Percentiles rank a stretch among this genome's conserved stretches.
Evolutionary conservation across 2,113 vertebrate species (phyloP).

Genomic region (Vulpes ferrilata): DNA sequence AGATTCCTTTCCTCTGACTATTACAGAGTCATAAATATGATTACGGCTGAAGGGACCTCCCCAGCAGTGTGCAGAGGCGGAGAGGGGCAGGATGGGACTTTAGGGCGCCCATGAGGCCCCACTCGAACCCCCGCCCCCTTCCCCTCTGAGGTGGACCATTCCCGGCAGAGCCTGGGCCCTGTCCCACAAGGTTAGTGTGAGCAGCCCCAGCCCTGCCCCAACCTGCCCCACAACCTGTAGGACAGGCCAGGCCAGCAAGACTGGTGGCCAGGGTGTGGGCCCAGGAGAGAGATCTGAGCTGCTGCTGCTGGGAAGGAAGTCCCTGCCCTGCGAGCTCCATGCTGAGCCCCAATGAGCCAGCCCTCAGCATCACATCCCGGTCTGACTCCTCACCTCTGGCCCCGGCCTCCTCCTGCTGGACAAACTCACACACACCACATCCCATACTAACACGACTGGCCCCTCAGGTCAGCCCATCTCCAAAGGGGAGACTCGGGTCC

Average conservation of each 20-base stretch:
- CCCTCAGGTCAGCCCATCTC: neutral
- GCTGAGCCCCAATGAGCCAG: neutral
- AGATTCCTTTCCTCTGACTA: neutral
- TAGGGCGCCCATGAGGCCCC: neutral
- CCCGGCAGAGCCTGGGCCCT: neutral
- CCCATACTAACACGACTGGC: neutral
- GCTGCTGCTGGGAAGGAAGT: neutral
- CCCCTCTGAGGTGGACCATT: neutral
- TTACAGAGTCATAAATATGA: too few species aligned
- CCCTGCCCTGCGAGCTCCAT: neutral
- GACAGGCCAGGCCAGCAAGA: neutral
- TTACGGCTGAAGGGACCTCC: neutral
- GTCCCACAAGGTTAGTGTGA: neutral
- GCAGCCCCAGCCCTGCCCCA: too few species aligned
- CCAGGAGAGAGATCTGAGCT: neutral
- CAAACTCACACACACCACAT: neutral
- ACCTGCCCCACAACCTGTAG: neutral
- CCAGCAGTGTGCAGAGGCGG: neutral
- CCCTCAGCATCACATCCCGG: neutral
- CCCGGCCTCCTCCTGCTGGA: fast-evolving
- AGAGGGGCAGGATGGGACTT: neutral
- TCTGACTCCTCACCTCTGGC: neutral
- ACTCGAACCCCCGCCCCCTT: neutral
- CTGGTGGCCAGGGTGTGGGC: too few species aligned
- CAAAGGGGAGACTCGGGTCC: neutral